Evolutionary conservation across 2,888 invertebrate genomes (phyloP).

Genomic region (Nowickia ferox): DNA sequence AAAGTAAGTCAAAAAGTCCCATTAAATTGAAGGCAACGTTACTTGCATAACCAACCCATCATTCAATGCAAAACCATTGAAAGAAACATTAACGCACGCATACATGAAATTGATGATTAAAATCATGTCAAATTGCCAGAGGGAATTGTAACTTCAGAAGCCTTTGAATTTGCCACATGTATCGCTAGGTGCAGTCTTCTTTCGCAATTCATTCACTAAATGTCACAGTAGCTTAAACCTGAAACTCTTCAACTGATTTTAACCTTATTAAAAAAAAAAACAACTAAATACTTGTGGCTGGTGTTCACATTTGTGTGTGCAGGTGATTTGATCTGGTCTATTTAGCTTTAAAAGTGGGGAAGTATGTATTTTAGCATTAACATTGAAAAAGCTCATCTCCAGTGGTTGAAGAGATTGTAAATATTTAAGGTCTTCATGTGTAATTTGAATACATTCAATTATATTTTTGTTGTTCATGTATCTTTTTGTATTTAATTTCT

Average conservation of each 20-base stretch:
- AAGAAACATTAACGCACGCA: background rate
- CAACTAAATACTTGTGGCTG: background rate
- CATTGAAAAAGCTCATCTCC: conserved; percentile 61
- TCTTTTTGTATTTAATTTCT: background rate
- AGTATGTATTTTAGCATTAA: conserved; percentile 48
- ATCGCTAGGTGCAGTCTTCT: background rate
- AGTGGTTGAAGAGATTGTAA: conserved; percentile 42
- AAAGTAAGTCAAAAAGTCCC: conserved; percentile 5
- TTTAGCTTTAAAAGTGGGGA: conserved; percentile 55
- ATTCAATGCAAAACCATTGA: background rate
- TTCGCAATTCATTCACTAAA: conserved; percentile 31
- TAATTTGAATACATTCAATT: conserved; percentile 61
- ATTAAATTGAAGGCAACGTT: conserved; percentile 51
- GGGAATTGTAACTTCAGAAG: conserved; percentile 14
- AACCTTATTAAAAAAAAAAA: background rate
- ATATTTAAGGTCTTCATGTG: conserved; percentile 63
- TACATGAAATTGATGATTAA: background rate
- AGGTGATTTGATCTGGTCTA: conserved; percentile 52
- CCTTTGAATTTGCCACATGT: background rate
- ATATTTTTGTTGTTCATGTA: background rate
- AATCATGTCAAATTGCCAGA: conserved; percentile 22
- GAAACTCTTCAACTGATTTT: conserved; percentile 21
- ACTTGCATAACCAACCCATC: background rate
- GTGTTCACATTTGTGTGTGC: background rate
- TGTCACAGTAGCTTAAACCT: conserved; percentile 54